Percentiles rank a stretch among this genome's conserved stretches.
Conservation (phyloP, 2,113 vertebrate genomes). For the Calidris pugnax region DNA sequence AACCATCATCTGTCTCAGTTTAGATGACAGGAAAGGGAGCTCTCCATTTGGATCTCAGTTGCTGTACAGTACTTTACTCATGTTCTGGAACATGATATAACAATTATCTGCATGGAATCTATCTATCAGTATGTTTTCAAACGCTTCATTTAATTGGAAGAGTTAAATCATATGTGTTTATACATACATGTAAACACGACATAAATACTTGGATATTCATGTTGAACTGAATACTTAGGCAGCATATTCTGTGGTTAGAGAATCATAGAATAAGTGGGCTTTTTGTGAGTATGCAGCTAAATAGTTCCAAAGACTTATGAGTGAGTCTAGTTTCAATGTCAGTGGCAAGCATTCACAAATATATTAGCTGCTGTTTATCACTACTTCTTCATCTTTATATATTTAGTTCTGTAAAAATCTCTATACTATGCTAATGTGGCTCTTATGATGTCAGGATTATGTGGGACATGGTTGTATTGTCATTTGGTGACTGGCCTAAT, state of each 20-base stretch:
- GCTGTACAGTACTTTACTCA: background rate
- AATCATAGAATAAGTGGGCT: background rate
- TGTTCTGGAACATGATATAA: background rate
- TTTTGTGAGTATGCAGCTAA: background rate
- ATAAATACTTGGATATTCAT: background rate
- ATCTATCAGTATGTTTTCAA: background rate
- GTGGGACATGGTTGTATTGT: background rate
- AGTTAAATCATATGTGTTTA: background rate
- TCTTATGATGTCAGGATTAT: background rate
- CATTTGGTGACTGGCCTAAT: background rate
- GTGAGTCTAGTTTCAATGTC: background rate
- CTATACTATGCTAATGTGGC: background rate
- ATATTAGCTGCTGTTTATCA: background rate
- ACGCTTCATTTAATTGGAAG: background rate
- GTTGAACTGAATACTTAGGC: background rate
- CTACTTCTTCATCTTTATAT: background rate
- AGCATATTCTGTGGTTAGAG: background rate
- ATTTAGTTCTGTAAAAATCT: background rate
- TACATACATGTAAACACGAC: background rate
- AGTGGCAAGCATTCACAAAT: background rate
- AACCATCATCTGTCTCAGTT: background rate
- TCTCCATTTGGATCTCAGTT: background rate
- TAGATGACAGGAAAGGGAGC: background rate
- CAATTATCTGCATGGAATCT: background rate
- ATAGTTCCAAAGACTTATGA: background rate